Evolutionary conservation across 2,113 vertebrate genomes (phyloP).

Genomic region (Solenodon paradoxus): DNA sequence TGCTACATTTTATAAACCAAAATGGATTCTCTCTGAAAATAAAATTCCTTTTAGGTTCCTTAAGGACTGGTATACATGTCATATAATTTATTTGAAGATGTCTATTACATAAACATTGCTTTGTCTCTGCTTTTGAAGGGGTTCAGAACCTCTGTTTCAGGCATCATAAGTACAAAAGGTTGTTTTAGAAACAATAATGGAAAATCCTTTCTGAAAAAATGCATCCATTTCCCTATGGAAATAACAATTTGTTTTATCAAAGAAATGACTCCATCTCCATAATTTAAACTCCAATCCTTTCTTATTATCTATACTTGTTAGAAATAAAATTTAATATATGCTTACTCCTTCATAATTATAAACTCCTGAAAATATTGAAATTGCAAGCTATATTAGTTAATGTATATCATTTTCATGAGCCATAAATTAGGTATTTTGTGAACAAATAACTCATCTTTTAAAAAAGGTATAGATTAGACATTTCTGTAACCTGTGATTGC

Average conservation of each 20-base stretch:
- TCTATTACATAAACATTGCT: constrained; percentile 69
- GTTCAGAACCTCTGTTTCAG: constrained; percentile 43
- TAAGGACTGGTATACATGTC: constrained; percentile 8
- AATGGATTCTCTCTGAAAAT: constrained; percentile 52
- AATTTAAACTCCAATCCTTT: constrained; percentile 31
- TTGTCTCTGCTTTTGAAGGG: constrained; percentile 71
- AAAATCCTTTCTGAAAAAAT: constrained; percentile 63
- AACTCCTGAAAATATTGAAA: neutral
- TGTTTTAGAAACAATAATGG: constrained; percentile 54
- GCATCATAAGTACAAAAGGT: constrained; percentile 49
- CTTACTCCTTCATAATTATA: neutral
- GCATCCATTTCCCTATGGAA: constrained; percentile 60
- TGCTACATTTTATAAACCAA: constrained; percentile 8
- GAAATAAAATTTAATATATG: constrained; percentile 14
- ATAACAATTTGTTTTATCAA: constrained; percentile 69
- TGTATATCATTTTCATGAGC: neutral
- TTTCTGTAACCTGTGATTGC: neutral
- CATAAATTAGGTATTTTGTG: neutral
- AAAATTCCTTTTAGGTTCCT: constrained; percentile 37
- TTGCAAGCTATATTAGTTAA: neutral
- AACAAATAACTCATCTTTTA: neutral
- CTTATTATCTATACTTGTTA: neutral
- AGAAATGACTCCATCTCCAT: constrained; percentile 29
- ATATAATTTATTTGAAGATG: constrained; percentile 72
- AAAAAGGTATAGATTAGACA: neutral